Evolutionary conservation across 1,140 invertebrate genomes (phyloP).

Genomic region (Pogonus chalceus): DNA sequence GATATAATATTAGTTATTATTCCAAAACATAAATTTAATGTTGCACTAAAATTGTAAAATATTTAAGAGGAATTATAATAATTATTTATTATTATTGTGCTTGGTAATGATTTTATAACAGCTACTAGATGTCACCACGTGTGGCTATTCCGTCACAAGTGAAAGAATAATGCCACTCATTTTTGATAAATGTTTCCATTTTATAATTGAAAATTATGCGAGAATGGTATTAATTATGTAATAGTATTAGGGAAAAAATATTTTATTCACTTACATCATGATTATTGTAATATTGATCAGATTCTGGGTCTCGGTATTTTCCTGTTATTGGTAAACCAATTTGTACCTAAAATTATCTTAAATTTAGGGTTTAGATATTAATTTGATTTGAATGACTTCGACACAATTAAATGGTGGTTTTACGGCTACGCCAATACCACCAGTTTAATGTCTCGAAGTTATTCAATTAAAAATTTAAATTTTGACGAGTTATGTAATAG

Average conservation of each 20-base stretch:
- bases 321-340: constrained; percentile 76
- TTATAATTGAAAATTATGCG: no score
- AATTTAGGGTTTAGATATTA: background rate
- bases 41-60: no score
- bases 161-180: background rate
- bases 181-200: constrained; percentile 9
- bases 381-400: background rate
- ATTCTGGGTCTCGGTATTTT: constrained; percentile 75
- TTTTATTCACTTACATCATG: constrained; percentile 56
- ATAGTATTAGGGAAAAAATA: background rate
- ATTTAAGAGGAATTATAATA: no score
- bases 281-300: constrained; percentile 80
- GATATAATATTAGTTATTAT: background rate
- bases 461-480: no score
- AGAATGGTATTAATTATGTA: background rate
- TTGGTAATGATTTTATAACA: background rate
- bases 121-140: no score
- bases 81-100: background rate
- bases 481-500: background rate
- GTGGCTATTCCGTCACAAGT: no score
- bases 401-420: background rate
- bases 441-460: no score
- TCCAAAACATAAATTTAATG: background rate
- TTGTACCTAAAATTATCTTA: constrained; percentile 47
- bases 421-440: no score